Base-by-base conservation (phyloP, 2,888 invertebrate species). In the Stratiomys singularior region DNA sequence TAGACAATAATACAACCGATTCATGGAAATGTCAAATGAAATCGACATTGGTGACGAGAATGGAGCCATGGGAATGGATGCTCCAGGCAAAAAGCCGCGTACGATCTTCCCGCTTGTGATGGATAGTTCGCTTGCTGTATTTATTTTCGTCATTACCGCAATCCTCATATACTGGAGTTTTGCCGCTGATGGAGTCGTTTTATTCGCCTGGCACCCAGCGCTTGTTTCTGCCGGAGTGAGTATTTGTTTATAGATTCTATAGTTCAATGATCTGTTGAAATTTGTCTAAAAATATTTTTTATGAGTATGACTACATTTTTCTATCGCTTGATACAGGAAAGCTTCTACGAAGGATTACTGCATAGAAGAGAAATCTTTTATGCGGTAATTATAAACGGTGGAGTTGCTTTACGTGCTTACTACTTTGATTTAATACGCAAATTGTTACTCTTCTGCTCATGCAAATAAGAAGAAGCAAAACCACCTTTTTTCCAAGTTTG, bases 171-270 rank as follows among this genome's bases (percentile, higher is more conserved):
- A 58, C 25, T 77, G 77, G 77, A 69, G 60, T 27, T 77, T 77
- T 21, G n/a, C 13, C 5, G 58, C 69, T 3, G 46, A 58, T 44
- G 77, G 77, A 25, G 18, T 69, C 7, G 58, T 71, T 30, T 28
- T 77, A 25, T 77, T 77, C 18, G 77, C 77, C 11, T 77, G 77
- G 77, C 77, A 77, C 46, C 77, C 77, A 0, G 44, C 77, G 15
- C 46, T 77, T 21, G 15, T 71, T 23, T n/a, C 44, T 9, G 15
- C 58, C 13, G 69, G 77, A n/a, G 77, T 77, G 44, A 69, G 77
- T 69, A 76, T 58, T 15, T 60, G 18, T 25, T 60, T 60, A n/a
- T 18, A 28, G 9, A 37, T 37, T 37, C 37, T 5, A 23, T 27
- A 27, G 27, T 27, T 63, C 21, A 63, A 63, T n/a, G 63, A 37